Evolutionary conservation across 2,797 vertebrate genomes (phyloP), one percentile per base, ranked within the genome.

Genomic region (Alcedo atthis): DNA sequence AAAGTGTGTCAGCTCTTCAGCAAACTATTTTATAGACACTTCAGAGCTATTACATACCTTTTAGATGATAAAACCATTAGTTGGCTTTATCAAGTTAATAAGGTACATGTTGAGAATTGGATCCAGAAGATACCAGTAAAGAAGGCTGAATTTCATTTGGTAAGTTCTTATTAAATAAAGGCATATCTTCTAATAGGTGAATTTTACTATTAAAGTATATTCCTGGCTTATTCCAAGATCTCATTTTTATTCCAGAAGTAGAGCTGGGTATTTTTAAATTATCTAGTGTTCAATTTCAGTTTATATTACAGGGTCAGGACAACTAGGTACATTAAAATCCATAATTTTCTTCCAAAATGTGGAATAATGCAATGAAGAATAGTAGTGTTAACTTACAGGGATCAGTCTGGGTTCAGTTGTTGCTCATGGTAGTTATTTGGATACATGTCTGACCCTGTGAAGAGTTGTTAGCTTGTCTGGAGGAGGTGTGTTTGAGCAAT

Each of bases 291-390:
- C 20, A 79, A 81, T 17, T 48, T 45, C 9, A 12, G 0, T 33
- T 57, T 66, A 2, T 25, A 3, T 20, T 58, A 18, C 1, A 10
- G 10, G 8, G 35, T 53, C 53, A 63, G 33, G 13, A 70, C 33
- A 70, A 70, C 15, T 15, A 51, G 19, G 13, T 14, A 14, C 0
- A 1, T 46, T 62, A 35, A 89, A 76, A 1, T 3, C 4, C 0
- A 1, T 9, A 7, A 16, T 67, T 82, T 89, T 74, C 43, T 81
- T 30, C 12, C 9, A 13, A 1, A 43, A 57, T 19, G 12, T 9
- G 24, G 15, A 75, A 54, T 30, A 64, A 28, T 12, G 16, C 49
- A 26, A 18, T 22, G 32, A 45, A 48, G 33, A 63, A 18, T 49
- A 13, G 5, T 25, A 20, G 13, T 61, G 9, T 48, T 88, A 35